These are phyloP conservation scores for Bombyx mandarina DNA, from an alignment of 1,140 invertebrate species.

Conservation along the genomic window DNA sequence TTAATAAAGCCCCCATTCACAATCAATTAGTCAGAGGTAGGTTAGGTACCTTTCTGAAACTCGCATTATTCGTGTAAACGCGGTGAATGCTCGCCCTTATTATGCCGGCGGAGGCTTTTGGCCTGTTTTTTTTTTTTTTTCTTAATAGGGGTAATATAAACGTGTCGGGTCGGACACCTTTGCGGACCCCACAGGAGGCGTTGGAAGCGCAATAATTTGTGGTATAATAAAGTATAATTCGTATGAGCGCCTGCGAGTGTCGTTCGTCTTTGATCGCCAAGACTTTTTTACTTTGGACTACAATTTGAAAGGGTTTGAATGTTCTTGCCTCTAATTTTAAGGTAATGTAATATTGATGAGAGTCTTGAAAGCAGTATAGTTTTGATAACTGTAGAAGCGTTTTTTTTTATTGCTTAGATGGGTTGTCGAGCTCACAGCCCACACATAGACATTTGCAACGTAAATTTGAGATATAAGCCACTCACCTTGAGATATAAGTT, in stretches of 20 bases:
- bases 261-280: conserved; percentile 10
- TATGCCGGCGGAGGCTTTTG: conserved; percentile 47
- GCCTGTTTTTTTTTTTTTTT: conserved; percentile 40
- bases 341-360: no score
- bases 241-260: conserved; percentile 16
- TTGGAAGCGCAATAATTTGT: conserved; percentile 45
- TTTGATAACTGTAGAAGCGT: no score
- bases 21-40: conserved; percentile 62
- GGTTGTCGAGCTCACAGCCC: no score
- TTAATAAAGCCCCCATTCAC: conserved; percentile 48
- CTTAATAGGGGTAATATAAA: conserved; percentile 60
- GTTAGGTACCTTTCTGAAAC: conserved; percentile 33
- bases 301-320: no score
- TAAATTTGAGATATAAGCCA: no score
- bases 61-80: conserved; percentile 51
- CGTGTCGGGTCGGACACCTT: conserved; percentile 61
- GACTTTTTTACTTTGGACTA: conserved; percentile 19
- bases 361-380: no score
- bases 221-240: conserved; percentile 64
- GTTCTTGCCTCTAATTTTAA: no score
- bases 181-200: conserved; percentile 57
- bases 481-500: no score
- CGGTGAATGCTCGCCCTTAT: conserved; percentile 8
- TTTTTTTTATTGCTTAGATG: no score
- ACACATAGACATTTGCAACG: no score